A percentile compares a stretch with the other conserved stretches of the same genome.
Conservation (phyloP, 2,113 vertebrate genomes). For the Myotis lucifugus region DNA sequence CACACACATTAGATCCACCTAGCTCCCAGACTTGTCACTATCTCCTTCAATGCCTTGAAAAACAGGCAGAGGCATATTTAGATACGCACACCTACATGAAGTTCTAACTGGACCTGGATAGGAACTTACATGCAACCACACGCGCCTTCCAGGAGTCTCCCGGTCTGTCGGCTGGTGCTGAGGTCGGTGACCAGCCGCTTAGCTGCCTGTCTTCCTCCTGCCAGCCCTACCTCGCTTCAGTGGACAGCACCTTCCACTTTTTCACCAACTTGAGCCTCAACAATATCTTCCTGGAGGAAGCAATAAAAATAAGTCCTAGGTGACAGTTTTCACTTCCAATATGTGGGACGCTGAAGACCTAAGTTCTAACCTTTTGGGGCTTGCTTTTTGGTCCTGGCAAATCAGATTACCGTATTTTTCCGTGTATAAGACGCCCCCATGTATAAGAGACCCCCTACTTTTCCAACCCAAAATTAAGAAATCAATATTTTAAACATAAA, state of each 20-base stretch:
- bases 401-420: background rate
- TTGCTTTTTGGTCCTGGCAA: background rate
- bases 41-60: background rate
- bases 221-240: rapidly evolving
- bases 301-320: background rate
- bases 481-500: too few species aligned
- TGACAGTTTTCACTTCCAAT: background rate
- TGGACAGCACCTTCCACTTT: background rate
- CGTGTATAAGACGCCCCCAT: too few species aligned
- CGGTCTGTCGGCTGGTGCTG: background rate
- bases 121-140: background rate
- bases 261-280: background rate
- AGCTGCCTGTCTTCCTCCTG: background rate
- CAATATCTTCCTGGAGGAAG: background rate
- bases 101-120: background rate
- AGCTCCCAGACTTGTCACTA: background rate
- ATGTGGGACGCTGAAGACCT: background rate
- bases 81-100: background rate
- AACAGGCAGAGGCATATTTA: background rate
- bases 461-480: too few species aligned
- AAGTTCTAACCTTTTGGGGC: background rate
- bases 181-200: rapidly evolving
- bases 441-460: too few species aligned
- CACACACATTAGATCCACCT: background rate
- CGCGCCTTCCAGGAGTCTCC: rapidly evolving